Evolutionary conservation across 2,113 vertebrate genomes (phyloP).

Genomic region (Eulacestoma nigropectus): DNA sequence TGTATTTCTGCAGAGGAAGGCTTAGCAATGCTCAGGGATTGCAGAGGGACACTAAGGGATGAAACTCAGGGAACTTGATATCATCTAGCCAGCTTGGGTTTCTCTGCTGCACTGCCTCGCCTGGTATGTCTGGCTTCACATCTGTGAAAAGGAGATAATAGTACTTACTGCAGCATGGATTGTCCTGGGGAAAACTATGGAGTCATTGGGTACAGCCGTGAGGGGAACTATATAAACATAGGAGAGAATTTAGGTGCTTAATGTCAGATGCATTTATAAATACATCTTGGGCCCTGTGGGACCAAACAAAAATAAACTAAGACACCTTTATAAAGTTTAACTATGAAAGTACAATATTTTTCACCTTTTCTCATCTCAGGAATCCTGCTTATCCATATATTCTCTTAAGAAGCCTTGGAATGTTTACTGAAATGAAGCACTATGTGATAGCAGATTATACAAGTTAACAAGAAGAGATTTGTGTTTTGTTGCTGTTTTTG

Average conservation of each 20-base stretch:
- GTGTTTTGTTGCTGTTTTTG: neutral
- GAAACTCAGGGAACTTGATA: neutral
- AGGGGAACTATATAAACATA: neutral
- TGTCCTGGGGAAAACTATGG: neutral
- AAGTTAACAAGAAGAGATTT: constrained; percentile 9
- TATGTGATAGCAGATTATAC: neutral
- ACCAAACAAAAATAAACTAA: neutral
- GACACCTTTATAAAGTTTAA: neutral
- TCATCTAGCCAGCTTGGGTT: neutral
- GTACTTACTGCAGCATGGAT: neutral
- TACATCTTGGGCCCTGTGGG: neutral
- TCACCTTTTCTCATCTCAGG: neutral
- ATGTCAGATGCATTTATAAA: neutral
- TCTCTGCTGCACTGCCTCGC: neutral
- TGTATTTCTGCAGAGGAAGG: neutral
- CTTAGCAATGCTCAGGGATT: neutral
- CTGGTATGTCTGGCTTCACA: neutral
- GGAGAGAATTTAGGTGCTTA: neutral
- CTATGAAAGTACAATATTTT: neutral
- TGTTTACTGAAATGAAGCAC: neutral
- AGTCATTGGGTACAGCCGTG: neutral
- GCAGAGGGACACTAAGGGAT: neutral
- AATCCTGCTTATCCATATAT: neutral
- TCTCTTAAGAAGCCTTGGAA: neutral
- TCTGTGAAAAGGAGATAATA: neutral